A percentile compares a stretch with the other conserved stretches of the same genome.
Conservation (phyloP, 2,888 invertebrate genomes). For the Agrotis segetum region DNA sequence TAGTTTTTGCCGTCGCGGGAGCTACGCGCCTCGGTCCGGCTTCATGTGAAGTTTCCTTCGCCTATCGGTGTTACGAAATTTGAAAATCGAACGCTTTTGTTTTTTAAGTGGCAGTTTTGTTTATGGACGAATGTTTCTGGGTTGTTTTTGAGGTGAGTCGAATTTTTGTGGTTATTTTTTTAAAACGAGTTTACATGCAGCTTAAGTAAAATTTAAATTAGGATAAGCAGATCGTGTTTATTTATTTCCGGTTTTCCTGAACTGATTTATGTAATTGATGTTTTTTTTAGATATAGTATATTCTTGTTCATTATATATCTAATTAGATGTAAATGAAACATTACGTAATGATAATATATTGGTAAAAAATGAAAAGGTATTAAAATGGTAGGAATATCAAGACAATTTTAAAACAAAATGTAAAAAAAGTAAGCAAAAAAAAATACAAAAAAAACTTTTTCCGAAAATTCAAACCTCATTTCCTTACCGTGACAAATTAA, state of each 20-base stretch:
- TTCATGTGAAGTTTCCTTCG: constrained; percentile 73
- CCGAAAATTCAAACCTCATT: background rate
- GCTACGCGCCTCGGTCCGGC: constrained; percentile 67
- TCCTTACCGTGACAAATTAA: background rate
- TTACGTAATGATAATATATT: constrained; percentile 36
- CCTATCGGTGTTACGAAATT: constrained; percentile 71
- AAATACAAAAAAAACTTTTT: too few species aligned
- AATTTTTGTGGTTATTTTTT: constrained; percentile 17
- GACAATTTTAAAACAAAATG: too few species aligned
- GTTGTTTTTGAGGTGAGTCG: constrained; percentile 69
- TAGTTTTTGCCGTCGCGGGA: constrained; percentile 69
- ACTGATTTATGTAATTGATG: too few species aligned
- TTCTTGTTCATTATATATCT: background rate
- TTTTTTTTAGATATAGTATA: too few species aligned
- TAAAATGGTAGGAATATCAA: background rate
- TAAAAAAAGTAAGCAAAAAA: too few species aligned
- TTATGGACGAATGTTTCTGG: constrained; percentile 67
- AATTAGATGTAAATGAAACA: background rate
- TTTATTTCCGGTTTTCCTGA: background rate
- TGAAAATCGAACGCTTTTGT: constrained; percentile 70
- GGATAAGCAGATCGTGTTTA: background rate
- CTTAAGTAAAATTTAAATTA: background rate
- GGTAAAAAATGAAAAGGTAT: background rate
- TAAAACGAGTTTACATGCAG: background rate
- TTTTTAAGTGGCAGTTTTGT: constrained; percentile 72